These are phyloP conservation scores for Spinus olivaceus DNA, from an alignment of 2,797 vertebrate genomes.

Conservation along the genomic window DNA sequence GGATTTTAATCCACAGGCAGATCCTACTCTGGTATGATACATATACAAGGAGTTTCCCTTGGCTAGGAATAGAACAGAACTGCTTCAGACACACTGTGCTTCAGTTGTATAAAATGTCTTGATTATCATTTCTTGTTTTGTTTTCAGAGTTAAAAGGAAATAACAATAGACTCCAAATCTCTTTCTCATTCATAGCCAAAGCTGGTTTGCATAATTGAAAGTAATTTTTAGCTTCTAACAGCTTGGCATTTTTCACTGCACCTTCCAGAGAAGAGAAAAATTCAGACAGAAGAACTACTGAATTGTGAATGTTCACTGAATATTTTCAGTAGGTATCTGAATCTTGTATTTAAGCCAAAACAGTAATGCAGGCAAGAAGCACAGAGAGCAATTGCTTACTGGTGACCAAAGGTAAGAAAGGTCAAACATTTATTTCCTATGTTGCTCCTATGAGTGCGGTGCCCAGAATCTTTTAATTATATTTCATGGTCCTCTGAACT, in stretches of 20 bases:
- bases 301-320: neutral
- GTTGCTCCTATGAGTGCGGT: neutral
- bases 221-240: slow-evolving; percentile 16
- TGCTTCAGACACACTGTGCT: neutral
- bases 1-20: neutral
- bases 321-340: neutral
- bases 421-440: slow-evolving; percentile 43
- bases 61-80: neutral
- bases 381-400: slow-evolving; percentile 11
- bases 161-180: neutral
- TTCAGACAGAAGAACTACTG: neutral
- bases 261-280: slow-evolving; percentile 10
- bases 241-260: neutral
- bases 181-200: neutral
- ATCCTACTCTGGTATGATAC: neutral
- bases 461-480: slow-evolving; percentile 56
- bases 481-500: slow-evolving; percentile 59
- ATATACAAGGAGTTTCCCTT: neutral
- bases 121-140: neutral
- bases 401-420: slow-evolving; percentile 45
- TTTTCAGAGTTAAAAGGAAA: slow-evolving; percentile 13
- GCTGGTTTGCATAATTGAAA: neutral
- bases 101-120: neutral
- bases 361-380: slow-evolving; percentile 21
- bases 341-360: slow-evolving; percentile 22